phyloP scores from a whole-genome alignment of 2,113 vertebrate species.

The Todiramphus chloris region DNA sequence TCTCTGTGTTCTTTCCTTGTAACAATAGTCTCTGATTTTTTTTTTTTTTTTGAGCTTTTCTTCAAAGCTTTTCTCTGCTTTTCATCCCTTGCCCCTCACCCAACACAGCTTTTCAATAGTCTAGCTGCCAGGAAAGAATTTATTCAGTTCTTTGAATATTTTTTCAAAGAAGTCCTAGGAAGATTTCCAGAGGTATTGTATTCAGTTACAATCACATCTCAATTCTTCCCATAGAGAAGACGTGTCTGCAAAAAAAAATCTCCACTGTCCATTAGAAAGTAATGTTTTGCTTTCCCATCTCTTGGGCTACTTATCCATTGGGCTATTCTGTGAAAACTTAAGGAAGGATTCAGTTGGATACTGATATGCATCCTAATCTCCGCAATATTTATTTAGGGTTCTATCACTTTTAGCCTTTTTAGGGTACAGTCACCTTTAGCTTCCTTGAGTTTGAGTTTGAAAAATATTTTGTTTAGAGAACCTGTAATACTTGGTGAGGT shows the following conservation, averaged over 20 bases:
- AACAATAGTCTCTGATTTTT: neutral
- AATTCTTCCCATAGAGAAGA: neutral
- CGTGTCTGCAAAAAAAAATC: neutral
- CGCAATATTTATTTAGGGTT: neutral
- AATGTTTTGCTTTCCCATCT: neutral
- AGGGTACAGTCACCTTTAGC: neutral
- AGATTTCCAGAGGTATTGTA: neutral
- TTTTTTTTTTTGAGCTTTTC: neutral
- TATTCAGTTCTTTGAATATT: neutral
- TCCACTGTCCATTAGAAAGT: neutral
- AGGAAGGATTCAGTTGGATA: neutral
- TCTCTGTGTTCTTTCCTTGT: neutral
- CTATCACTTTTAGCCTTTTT: neutral
- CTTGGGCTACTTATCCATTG: neutral
- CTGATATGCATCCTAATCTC: neutral
- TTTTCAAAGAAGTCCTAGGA: neutral
- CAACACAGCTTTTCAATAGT: neutral
- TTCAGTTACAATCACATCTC: neutral
- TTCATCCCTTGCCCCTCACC: neutral
- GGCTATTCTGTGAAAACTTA: neutral
- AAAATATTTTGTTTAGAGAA: neutral
- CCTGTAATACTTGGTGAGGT: neutral
- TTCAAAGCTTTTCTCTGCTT: neutral
- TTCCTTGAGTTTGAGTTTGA: neutral
- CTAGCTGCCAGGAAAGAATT: neutral